These are phyloP conservation scores for Pogonophryne albipinna DNA, from an alignment of 2,797 vertebrate species.

Conservation along the genomic window DNA sequence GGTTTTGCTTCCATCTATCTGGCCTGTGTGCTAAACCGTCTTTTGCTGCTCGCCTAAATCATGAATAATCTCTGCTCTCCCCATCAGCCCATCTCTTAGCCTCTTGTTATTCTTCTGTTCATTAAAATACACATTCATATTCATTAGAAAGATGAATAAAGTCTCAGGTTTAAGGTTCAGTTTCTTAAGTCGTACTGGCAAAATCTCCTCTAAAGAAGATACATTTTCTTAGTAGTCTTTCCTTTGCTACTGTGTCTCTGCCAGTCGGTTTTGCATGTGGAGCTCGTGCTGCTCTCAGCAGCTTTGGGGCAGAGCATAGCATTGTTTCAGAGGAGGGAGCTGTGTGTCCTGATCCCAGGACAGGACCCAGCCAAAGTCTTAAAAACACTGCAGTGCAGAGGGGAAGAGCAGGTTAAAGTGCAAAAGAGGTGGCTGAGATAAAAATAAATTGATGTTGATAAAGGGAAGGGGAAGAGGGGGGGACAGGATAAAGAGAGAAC, in stretches of 20 bases:
- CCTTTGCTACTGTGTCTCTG: conserved; percentile 22
- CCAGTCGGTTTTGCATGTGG: conserved; percentile 45
- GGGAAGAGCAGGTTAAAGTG: conserved; percentile 26
- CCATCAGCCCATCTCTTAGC: conserved; percentile 8
- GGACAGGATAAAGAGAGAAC: conserved; percentile 12
- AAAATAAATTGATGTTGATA: not conserved
- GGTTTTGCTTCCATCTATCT: conserved; percentile 37
- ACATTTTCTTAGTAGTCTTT: not conserved
- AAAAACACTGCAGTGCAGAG: conserved; percentile 56
- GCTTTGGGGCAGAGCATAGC: conserved; percentile 48
- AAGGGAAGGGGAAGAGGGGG: conserved; percentile 8
- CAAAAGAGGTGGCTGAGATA: conserved; percentile 22
- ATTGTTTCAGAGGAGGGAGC: conserved; percentile 45
- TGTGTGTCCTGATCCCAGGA: conserved; percentile 45
- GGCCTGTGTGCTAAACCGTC: conserved; percentile 17
- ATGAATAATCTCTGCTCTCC: conserved; percentile 23
- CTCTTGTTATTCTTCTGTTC: not conserved
- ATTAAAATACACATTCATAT: conserved; percentile 10
- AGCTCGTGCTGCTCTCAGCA: conserved; percentile 66
- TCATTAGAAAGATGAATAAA: not conserved
- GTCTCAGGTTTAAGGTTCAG: conserved; percentile 2
- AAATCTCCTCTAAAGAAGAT: conserved; percentile 12
- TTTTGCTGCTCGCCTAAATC: conserved; percentile 34
- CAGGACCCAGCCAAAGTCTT: conserved; percentile 32
- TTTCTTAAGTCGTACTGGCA: not conserved